Base-by-base conservation (phyloP, 1,140 invertebrate genomes). In the Dendroctonus valens region DNA sequence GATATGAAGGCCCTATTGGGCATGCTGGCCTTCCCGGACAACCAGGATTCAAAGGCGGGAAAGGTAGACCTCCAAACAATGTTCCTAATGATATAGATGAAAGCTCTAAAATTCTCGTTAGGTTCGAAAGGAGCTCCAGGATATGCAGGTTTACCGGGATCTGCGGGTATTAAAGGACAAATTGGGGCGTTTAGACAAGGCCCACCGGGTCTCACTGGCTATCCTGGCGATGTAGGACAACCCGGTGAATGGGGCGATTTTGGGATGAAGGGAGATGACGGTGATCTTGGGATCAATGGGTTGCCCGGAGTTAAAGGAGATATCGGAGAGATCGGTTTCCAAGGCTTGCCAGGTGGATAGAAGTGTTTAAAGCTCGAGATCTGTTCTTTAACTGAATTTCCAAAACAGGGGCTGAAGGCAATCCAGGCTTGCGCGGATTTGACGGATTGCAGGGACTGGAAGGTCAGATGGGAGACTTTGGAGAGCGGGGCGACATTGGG, bases 131-230 rank as follows among this genome's bases (percentile, higher is more conserved):
- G 87, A 40, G 77, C 80, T 4, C 79, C 79, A 8, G 85, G 85
- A 40, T 84, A 85, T 58, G 86, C 86, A 71, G 90, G 90, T 60
- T 81, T 87, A 63, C 77, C 81, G 65, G 90, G 90, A 89, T 46
- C 67, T 74, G 0, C 82, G 82, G 92, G 92, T 8, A 49, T 61
- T 7, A 73, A 74, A 67, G 79, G 81, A 49, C 76, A 76, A 59
- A 72, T 75, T 41, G 86, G 86, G 8, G 76, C 79, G 9, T 82
- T 88, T 68, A 42, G 69, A 5, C 74, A 70, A 8, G 86, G 86
- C 14, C 71, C 69, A 0, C 78, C 79, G 49, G 86, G 86, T 4
- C 79, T 79, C 52, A 72, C 80, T 37, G 86, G 86, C 7, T 38
- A 14, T 3, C 51, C 66, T 8, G 79, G 83, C 26, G 12, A 59